Conservation (phyloP, 2,888 invertebrate genomes). For the Drosophila rubida region DNA sequence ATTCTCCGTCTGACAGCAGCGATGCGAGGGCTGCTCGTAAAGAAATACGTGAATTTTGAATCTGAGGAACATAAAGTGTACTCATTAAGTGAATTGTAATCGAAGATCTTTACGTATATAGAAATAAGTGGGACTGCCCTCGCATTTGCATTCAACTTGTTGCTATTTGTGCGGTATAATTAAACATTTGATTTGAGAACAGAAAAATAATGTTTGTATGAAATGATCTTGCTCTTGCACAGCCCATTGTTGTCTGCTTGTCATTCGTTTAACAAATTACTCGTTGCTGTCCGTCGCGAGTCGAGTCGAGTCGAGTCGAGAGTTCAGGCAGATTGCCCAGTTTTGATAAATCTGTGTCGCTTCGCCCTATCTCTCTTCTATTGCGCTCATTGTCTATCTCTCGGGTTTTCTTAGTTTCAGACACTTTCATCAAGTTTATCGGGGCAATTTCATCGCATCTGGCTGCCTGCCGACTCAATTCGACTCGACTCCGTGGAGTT, state of each 20-base stretch:
- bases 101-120: too few relatives aligned
- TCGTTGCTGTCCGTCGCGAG: slow-evolving; percentile 28
- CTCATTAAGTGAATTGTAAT: too few relatives aligned
- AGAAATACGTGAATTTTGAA: too few relatives aligned
- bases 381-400: slow-evolving; percentile 9
- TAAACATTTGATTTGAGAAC: slow-evolving; percentile 32
- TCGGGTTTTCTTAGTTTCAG: slow-evolving; percentile 27
- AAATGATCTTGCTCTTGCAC: slow-evolving; percentile 16
- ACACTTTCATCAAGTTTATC: slow-evolving; percentile 78
- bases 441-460: slow-evolving; percentile 69
- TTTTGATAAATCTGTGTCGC: slow-evolving; percentile 66
- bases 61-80: too few relatives aligned
- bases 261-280: slow-evolving; percentile 71
- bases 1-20: slow-evolving; percentile 16
- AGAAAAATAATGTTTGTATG: neutral
- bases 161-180: slow-evolving; percentile 39
- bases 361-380: slow-evolving; percentile 1
- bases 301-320: slow-evolving; percentile 16
- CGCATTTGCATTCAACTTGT: slow-evolving; percentile 18
- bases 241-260: slow-evolving; percentile 46
- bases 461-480: slow-evolving; percentile 55
- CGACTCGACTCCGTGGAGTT: neutral
- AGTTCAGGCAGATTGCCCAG: slow-evolving; percentile 75
- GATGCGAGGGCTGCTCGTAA: neutral
- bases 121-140: slow-evolving; percentile 4